Base-by-base conservation (phyloP, 37 sponge, comb jelly and placozoan genomes). In the Eunapius fragilis region DNA sequence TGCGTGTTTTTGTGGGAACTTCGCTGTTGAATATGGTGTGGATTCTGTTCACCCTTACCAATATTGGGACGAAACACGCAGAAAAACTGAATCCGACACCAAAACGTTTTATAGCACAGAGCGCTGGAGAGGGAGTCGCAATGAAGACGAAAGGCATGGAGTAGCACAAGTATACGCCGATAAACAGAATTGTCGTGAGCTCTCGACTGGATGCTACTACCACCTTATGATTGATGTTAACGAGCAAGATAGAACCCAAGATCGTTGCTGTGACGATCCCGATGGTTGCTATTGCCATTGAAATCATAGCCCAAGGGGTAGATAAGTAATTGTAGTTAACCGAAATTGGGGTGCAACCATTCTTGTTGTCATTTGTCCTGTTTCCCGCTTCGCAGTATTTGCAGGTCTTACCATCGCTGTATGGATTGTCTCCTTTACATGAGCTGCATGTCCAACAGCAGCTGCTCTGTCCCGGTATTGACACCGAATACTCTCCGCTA, bases 201-300 rank as follows among this genome's bases (percentile, higher is more conserved):
- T 95, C 96, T 77, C 96, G 30, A 82, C 93, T 93, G 69, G 96
- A 87, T 3, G 88, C 93, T 71, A 90, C 89, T 38, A 93, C 85
- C 34, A 90, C 47, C 34, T 38, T 37, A 45, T 84, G 80, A 2
- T 94, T 85, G 37, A 71, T 37, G 23, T 71, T 78, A 14, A 78
- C 69, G 28, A 88, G 30, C 26, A 88, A 89, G 34, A 88, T 67
- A 3, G 82, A 70, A 28, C 75, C 77, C 0, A 88, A 71, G 36
- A 70, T 27, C 4, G 33, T 37, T n/a, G 84, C 82, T 3, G 50
- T 78, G 2, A 48, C 67, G 2, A 88, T 58, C 2, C 95, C 95
- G 7, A 80, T 27, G 9, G 80, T 12, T 10, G 92, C 68, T 6
- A 88, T n/a, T 17, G 86, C 14, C 13, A 88, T 26, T 2, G 86